Conservation (phyloP, 1,140 invertebrate species). For the Steinernema khuongi region DNA sequence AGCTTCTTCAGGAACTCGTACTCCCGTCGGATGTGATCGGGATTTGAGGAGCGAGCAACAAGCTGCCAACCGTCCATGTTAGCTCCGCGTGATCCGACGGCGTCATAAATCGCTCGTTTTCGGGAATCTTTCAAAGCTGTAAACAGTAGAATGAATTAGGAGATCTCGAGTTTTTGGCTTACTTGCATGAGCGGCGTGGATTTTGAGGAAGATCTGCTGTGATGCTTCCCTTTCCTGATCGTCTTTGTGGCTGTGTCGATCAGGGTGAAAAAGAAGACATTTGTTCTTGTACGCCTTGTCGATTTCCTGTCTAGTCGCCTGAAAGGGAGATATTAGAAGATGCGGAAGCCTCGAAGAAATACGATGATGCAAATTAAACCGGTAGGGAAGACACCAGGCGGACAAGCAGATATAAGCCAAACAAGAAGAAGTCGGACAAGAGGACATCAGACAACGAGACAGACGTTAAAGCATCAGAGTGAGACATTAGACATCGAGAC, state of each 20-base stretch:
- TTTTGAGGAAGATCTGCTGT: slow-evolving; percentile 48
- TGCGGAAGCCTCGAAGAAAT: too few species aligned
- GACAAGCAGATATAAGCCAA: too few species aligned
- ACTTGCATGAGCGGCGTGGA: slow-evolving; percentile 53
- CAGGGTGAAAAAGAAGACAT: slow-evolving; percentile 56
- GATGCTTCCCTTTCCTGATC: slow-evolving; percentile 52
- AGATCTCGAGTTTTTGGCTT: slow-evolving; percentile 16
- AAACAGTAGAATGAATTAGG: slow-evolving; percentile 15
- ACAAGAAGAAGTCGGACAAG: neutral
- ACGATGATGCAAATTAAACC: too few species aligned
- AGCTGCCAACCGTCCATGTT: slow-evolving; percentile 36
- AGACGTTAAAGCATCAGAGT: neutral
- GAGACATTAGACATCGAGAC: neutral
- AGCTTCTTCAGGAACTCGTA: slow-evolving; percentile 55
- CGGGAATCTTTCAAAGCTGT: slow-evolving; percentile 50
- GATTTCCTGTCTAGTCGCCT: slow-evolving; percentile 54
- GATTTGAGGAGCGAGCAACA: slow-evolving; percentile 27
- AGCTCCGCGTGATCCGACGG: slow-evolving; percentile 49
- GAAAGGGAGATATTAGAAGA: too few species aligned
- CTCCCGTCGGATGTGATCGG: slow-evolving; percentile 42
- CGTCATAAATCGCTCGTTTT: slow-evolving; percentile 53
- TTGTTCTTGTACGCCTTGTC: slow-evolving; percentile 50
- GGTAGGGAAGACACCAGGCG: too few species aligned
- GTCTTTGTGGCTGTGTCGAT: slow-evolving; percentile 49
- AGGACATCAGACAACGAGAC: neutral